Base-by-base conservation (phyloP, 1,140 invertebrate genomes). In the Ips typographus region DNA sequence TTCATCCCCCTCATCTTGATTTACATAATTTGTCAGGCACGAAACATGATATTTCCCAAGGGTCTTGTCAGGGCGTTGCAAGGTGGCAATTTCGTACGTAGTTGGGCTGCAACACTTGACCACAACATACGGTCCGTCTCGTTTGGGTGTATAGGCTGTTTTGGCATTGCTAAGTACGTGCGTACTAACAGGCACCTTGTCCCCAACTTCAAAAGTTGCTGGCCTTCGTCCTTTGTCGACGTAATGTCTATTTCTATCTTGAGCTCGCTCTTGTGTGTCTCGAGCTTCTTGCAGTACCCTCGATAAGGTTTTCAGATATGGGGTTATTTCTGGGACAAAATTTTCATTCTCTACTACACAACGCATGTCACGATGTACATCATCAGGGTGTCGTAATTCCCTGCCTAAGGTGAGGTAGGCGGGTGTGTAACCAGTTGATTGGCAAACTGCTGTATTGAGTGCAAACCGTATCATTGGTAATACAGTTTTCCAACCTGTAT, bases 121-220 rank as follows among this genome's bases (percentile, higher is more conserved):
- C 37, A 79, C 72, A 38, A 61, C 37, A 69, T 77, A 81, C 0
- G 78, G 79, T 3, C 78, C 80, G 52, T 79, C 75, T 37, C 76
- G 76, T 22, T 74, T 73, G 1, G 78, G 78, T 0, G 76, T 76
- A 6, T 81, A 75, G 76, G 68, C 6, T 8, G 52, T 64, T 1
- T 55, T 7, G 1, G 71, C 71, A 6, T 77, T 75, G n/a, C 78
- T 82, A 0, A 76, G 42, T 0, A 63, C 63, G 47, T 77, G 77
- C 1, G 74, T 78, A 22, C 73, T 76, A 1, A 79, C 49, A 4
- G 77, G 55, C 0, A 79, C 77, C n/a, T 71, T 39, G 42, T 79
- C 76, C 7, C 75, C 74, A 22, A 22, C 22, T 22, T 22, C 22
- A 22, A 22, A 22, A 22, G 22, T 22, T 22, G 22, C 53, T n/a